These are phyloP conservation scores for Tragelaphus scriptus DNA, from an alignment of 2,113 vertebrate species.

Conservation along the genomic window DNA sequence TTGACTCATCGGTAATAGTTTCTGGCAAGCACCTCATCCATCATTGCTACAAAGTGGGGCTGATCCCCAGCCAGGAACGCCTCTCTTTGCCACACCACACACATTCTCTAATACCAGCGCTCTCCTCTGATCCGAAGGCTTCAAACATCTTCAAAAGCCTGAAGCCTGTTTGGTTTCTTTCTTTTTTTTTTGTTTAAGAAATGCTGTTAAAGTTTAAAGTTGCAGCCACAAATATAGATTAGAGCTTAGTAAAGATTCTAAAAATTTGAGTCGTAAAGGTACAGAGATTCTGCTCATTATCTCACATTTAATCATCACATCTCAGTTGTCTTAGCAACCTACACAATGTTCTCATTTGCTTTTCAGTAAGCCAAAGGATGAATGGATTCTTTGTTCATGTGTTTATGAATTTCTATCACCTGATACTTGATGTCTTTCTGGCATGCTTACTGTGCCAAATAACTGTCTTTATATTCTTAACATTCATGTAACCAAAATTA, in stretches of 20 bases:
- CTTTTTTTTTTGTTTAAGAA: background rate
- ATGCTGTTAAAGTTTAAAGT: background rate
- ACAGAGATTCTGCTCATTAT: slow-evolving; percentile 8
- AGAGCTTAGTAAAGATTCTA: background rate
- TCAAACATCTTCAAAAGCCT: background rate
- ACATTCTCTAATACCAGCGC: background rate
- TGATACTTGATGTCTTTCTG: slow-evolving; percentile 65
- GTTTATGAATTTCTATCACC: slow-evolving; percentile 65
- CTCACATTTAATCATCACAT: slow-evolving; percentile 41
- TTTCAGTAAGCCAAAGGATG: slow-evolving; percentile 49
- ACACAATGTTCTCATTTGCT: slow-evolving; percentile 36
- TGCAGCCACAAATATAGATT: background rate
- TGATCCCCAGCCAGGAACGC: background rate
- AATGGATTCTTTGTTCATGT: slow-evolving; percentile 60
- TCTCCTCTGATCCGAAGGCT: background rate
- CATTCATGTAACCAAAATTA: slow-evolving; percentile 33
- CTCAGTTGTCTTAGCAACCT: slow-evolving; percentile 51
- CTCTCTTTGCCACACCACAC: background rate
- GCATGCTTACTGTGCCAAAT: slow-evolving; percentile 34
- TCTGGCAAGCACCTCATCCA: background rate
- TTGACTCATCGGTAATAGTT: background rate
- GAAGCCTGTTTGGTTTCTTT: background rate
- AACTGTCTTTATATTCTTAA: slow-evolving; percentile 47
- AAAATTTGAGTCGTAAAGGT: slow-evolving; percentile 5
- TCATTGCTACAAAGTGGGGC: background rate